Base-by-base conservation (phyloP, 2,888 invertebrate species). In the Brenthis ino region DNA sequence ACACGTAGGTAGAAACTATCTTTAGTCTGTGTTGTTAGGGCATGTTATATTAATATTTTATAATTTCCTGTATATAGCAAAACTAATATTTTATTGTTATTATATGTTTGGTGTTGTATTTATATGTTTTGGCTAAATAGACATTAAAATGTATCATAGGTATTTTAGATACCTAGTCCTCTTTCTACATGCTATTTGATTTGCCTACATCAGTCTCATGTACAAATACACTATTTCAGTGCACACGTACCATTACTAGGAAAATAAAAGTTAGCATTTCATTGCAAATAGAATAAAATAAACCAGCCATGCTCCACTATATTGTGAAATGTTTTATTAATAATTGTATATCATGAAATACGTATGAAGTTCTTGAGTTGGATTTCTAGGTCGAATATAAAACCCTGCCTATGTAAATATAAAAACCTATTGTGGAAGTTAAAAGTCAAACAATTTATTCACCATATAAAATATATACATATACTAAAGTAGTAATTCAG, bases 241-340 rank as follows among this genome's bases (percentile, higher is more conserved):
- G 24, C 54, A 16, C 57, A 33, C n/a, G 11, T 28, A 37, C 57
- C 16, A 51, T 65, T 65, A 65, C 51, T 56, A 51, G 13, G 16
- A 51, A 50, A 50, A 65, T 57, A 65, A 57, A 65, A 57, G 14
- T 37, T 50, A 14, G 12, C 50, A 43, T 65, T n/a, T 51, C 57
- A 57, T 57, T 65, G 57, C 33, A 11, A 43, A 37, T 64, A 14
- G 14, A 43, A 37, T 65, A 57, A 65, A 28, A 51, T 65, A 65
- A 57, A 54, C 20, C 33, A 20, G 53, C 16, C 54, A 13, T 0
- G 1, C 54, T 54, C 28, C 3, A 24, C 3, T 28, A 54, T 2
- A 54, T 28, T 54, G 54, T 54, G 28, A 54, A 54, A 54, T 13
- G 24, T 28, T 54, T 54, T 54, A 54, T 28, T 54, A 54, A 54